Conservation (phyloP, 2,888 invertebrate genomes). For the Busseola fusca region DNA sequence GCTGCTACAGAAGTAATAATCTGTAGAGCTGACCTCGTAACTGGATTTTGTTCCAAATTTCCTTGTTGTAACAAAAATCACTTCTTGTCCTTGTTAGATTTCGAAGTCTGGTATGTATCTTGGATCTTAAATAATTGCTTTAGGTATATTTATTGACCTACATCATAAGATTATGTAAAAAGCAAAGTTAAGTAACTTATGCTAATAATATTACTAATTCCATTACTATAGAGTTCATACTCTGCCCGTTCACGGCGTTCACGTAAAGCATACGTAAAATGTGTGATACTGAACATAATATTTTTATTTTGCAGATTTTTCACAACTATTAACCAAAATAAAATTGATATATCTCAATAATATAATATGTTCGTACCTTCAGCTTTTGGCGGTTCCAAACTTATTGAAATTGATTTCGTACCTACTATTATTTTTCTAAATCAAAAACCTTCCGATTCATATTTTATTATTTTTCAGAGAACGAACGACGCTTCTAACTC, state of each 20-base stretch:
- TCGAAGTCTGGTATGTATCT: background rate
- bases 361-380: background rate
- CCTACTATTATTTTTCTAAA: background rate
- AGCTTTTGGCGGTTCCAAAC: background rate
- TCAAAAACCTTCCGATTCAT: background rate
- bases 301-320: background rate
- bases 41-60: constrained; percentile 11
- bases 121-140: background rate
- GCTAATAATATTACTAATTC: no score
- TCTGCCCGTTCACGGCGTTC: no score
- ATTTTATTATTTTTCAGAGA: background rate
- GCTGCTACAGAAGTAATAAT: constrained; percentile 65
- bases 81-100: background rate
- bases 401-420: background rate
- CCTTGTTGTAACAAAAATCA: background rate
- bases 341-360: background rate
- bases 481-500: constrained; percentile 46
- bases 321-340: background rate
- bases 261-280: background rate
- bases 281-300: no score
- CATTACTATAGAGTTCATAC: background rate
- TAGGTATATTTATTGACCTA: background rate
- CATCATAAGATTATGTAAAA: background rate
- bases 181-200: background rate
- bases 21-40: constrained; percentile 65